phyloP scores from a whole-genome alignment of 2,888 invertebrate species.

The Nemurella pictetii region DNA sequence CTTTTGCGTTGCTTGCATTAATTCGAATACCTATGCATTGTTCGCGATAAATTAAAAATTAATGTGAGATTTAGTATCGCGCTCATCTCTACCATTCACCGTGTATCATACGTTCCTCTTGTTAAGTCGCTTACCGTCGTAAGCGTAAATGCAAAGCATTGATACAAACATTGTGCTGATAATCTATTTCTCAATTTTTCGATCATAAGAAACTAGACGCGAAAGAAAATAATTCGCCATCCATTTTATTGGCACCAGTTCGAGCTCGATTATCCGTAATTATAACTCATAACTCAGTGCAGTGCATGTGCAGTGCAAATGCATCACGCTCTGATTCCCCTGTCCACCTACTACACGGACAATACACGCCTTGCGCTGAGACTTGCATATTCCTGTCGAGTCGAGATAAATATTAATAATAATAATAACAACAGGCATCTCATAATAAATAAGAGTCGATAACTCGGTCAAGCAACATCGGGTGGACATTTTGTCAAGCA shows the following conservation, averaged over 20 bases:
- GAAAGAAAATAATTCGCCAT: not conserved
- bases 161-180: too few relatives aligned
- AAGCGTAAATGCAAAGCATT: too few relatives aligned
- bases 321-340: too few relatives aligned
- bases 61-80: too few relatives aligned
- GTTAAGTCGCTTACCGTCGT: too few relatives aligned
- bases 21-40: too few relatives aligned
- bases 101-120: too few relatives aligned
- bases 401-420: not conserved
- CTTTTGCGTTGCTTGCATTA: too few relatives aligned
- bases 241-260: not conserved
- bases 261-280: not conserved
- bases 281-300: not conserved
- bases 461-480: not conserved
- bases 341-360: not conserved
- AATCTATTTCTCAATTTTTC: not conserved
- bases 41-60: too few relatives aligned
- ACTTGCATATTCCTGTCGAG: not conserved
- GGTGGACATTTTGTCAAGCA: not conserved
- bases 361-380: not conserved
- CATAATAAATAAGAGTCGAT: not conserved
- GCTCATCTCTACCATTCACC: too few relatives aligned
- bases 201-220: not conserved
- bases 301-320: too few relatives aligned
- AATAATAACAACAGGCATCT: not conserved